Conservation (phyloP, 64 coral and sea anemone genomes). For the Pocillopora damicornis region DNA sequence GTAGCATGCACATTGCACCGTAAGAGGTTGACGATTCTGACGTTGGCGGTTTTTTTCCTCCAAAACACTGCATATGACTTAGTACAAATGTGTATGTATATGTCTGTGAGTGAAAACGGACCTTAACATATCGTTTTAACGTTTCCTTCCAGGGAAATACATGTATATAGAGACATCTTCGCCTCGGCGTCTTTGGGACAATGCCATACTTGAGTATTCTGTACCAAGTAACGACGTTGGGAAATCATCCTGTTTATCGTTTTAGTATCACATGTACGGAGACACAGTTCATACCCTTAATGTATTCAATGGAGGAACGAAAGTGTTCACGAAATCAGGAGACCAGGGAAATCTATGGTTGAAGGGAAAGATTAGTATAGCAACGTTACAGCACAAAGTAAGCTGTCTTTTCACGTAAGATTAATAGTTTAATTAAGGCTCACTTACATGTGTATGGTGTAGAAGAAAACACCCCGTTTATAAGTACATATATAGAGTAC, state of each 20-base stretch:
- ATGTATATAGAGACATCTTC: background rate
- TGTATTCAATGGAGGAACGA: constrained; percentile 17
- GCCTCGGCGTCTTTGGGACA: background rate
- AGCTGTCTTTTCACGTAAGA: background rate
- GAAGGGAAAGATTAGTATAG: background rate
- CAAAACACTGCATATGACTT: no score
- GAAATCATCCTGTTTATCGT: background rate
- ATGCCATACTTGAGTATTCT: background rate
- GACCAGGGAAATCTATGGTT: constrained; percentile 15
- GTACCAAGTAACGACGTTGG: background rate
- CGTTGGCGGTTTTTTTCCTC: no score
- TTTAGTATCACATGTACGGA: constrained; percentile 54
- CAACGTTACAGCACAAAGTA: background rate
- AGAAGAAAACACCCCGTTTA: background rate
- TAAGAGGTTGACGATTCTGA: no score
- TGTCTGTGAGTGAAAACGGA: no score
- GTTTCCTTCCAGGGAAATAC: background rate
- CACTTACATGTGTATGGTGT: background rate
- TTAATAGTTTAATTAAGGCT: background rate
- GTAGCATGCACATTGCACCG: no score
- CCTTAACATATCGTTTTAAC: background rate
- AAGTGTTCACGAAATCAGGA: constrained; percentile 22
- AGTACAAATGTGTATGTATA: no score
- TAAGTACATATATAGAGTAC: no score
- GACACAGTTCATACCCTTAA: background rate